phyloP scores from a whole-genome alignment of 2,797 vertebrate species.

The Sparidentex hasta region DNA sequence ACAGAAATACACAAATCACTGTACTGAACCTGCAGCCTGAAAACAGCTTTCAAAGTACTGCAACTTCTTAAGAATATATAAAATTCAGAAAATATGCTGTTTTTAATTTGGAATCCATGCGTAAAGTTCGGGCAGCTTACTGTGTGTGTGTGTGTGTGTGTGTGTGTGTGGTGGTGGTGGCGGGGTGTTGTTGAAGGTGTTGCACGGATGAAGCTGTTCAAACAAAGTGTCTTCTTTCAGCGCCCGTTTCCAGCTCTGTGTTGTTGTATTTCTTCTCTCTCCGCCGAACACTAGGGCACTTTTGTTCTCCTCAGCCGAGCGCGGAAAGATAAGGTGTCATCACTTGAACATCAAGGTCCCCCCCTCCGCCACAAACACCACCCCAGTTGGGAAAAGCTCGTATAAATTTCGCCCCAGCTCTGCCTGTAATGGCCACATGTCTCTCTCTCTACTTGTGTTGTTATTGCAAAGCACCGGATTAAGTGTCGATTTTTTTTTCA shows the following conservation, averaged over 20 bases:
- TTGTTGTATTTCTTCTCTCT: slow-evolving; percentile 13
- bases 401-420: slow-evolving; percentile 27
- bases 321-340: slow-evolving; percentile 76
- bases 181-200: slow-evolving; percentile 28
- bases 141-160: neutral
- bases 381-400: slow-evolving; percentile 26
- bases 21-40: neutral
- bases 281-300: slow-evolving; percentile 60
- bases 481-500: slow-evolving; percentile 8
- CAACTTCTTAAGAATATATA: slow-evolving; percentile 12
- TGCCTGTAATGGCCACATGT: slow-evolving; percentile 40
- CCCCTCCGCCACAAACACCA: no score
- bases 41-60: neutral
- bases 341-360: slow-evolving; percentile 66
- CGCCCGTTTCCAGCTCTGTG: slow-evolving; percentile 66
- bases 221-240: slow-evolving; percentile 83
- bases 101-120: slow-evolving; percentile 23
- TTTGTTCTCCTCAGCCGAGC: slow-evolving; percentile 63
- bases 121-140: slow-evolving; percentile 26
- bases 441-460: slow-evolving; percentile 50
- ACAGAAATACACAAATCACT: no score
- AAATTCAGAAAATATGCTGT: slow-evolving; percentile 7
- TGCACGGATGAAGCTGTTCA: slow-evolving; percentile 74
- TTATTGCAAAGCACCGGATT: slow-evolving; percentile 44
- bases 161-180: no score